Percentiles rank a stretch among this genome's conserved stretches.
phyloP scores from a whole-genome alignment of 1,140 invertebrate genomes.

The Chrysomallon squamiferum region DNA sequence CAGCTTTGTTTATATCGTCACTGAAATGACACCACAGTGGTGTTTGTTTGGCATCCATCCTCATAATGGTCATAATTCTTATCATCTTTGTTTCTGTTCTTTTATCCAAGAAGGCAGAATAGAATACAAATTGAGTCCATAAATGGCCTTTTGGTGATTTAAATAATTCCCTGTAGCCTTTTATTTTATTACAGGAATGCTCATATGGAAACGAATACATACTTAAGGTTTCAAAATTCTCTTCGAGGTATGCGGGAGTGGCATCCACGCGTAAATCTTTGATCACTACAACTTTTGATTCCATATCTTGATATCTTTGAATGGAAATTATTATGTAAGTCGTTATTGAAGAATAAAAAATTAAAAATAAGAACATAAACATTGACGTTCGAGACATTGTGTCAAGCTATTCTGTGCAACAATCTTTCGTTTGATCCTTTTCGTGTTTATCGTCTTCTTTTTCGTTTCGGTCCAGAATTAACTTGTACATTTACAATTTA shows the following conservation, averaged over 20 bases:
- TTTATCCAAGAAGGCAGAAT: conserved; percentile 13
- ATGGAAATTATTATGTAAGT: neutral
- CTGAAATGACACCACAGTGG: conserved; percentile 1
- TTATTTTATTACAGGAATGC: too few species aligned
- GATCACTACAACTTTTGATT: neutral
- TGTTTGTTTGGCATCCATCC: neutral
- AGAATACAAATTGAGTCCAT: neutral
- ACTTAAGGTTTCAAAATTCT: too few species aligned
- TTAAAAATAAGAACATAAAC: too few species aligned
- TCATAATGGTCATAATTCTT: conserved; percentile 11
- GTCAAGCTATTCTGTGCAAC: too few species aligned
- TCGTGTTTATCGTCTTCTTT: too few species aligned
- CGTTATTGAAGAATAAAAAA: too few species aligned
- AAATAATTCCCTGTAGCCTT: too few species aligned
- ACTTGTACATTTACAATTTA: too few species aligned
- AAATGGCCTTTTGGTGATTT: neutral
- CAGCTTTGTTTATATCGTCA: neutral
- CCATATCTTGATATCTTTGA: neutral
- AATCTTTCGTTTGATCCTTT: too few species aligned
- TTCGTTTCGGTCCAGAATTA: too few species aligned
- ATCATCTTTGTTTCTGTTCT: conserved; percentile 4
- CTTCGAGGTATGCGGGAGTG: neutral
- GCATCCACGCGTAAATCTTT: neutral
- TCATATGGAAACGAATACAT: too few species aligned
- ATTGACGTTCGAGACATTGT: too few species aligned